Percentiles rank a stretch among this genome's conserved stretches.
These are phyloP conservation scores for Myocastor coypus DNA, from an alignment of 2,113 vertebrate species.

Conservation along the genomic window DNA sequence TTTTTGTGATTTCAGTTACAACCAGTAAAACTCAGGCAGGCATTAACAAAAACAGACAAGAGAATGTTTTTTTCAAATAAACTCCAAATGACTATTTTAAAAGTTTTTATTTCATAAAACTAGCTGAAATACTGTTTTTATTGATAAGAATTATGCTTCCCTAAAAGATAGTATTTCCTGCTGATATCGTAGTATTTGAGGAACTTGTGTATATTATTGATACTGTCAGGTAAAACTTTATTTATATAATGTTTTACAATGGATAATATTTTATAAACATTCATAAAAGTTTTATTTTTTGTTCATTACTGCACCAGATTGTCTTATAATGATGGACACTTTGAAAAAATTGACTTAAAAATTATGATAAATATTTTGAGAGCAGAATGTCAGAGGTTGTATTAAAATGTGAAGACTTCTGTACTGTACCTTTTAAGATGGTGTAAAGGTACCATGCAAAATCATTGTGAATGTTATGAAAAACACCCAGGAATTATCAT, in stretches of 20 bases:
- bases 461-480: neutral
- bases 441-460: slow-evolving; percentile 20
- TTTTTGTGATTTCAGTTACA: slow-evolving; percentile 90
- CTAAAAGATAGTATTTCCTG: slow-evolving; percentile 79
- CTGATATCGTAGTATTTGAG: slow-evolving; percentile 78
- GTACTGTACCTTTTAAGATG: slow-evolving; percentile 48
- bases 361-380: slow-evolving; percentile 73
- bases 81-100: slow-evolving; percentile 84
- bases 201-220: slow-evolving; percentile 79
- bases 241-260: slow-evolving; percentile 79
- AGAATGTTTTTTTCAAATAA: slow-evolving; percentile 78
- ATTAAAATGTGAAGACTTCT: slow-evolving; percentile 58
- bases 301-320: slow-evolving; percentile 54
- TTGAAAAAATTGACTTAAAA: slow-evolving; percentile 65
- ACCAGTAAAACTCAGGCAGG: slow-evolving; percentile 89
- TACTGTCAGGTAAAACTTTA: slow-evolving; percentile 69
- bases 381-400: slow-evolving; percentile 66
- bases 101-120: slow-evolving; percentile 81
- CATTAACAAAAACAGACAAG: slow-evolving; percentile 89
- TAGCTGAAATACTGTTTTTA: slow-evolving; percentile 59
- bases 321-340: slow-evolving; percentile 40
- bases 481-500: neutral
- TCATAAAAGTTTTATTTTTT: slow-evolving; percentile 70
- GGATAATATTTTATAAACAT: slow-evolving; percentile 75
- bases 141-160: slow-evolving; percentile 81